These are phyloP conservation scores for Gasterosteus aculeatus DNA, from an alignment of 2,113 vertebrate species.

Conservation along the genomic window DNA sequence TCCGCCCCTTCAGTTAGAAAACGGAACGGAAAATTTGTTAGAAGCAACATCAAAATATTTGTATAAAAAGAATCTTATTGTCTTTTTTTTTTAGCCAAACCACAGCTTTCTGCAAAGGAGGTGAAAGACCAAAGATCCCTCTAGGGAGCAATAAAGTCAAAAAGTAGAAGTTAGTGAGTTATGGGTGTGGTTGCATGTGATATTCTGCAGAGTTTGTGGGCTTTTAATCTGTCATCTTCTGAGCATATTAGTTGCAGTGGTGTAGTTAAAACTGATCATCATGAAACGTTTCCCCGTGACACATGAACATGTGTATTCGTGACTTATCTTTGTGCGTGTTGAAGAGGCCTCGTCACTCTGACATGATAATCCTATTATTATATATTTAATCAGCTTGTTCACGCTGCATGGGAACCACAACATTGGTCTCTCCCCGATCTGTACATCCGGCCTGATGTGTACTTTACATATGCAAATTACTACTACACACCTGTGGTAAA, in stretches of 20 bases:
- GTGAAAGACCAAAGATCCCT: background rate
- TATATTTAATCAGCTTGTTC: no score
- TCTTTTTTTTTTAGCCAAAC: background rate
- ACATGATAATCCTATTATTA: background rate
- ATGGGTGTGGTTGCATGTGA: background rate
- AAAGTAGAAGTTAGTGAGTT: constrained; percentile 1
- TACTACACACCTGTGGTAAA: background rate
- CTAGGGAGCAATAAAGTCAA: background rate
- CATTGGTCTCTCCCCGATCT: background rate
- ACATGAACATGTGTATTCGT: constrained; percentile 19
- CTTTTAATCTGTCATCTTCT: background rate
- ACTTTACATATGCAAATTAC: background rate
- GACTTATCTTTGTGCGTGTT: background rate
- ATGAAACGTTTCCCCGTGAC: background rate
- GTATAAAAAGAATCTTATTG: background rate
- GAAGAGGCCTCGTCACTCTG: background rate
- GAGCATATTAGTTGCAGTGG: background rate
- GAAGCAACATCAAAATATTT: background rate
- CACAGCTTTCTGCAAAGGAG: background rate
- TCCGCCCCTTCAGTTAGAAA: background rate
- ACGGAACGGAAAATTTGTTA: background rate
- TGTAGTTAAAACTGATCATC: background rate
- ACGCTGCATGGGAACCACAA: no score
- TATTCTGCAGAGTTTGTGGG: background rate
- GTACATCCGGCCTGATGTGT: background rate